phyloP scores from a whole-genome alignment of 2,888 invertebrate species.

The Ariolimax columbianus region DNA sequence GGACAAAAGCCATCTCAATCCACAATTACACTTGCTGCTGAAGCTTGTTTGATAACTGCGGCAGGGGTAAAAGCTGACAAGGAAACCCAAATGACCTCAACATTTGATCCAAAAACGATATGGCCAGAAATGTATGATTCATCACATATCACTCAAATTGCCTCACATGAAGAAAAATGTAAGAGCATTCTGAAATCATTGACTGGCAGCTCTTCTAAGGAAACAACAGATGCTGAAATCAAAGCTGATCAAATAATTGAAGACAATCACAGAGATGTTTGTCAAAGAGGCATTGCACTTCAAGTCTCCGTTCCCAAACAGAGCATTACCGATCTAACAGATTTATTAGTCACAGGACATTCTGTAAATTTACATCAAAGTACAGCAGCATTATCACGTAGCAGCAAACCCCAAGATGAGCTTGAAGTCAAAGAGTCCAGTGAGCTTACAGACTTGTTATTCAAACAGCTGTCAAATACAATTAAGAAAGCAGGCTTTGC shows the following conservation, averaged over 20 bases:
- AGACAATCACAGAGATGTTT: not conserved
- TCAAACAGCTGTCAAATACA: not conserved
- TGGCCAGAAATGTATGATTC: slow-evolving; percentile 9
- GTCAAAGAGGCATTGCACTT: too few species aligned
- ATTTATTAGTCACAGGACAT: too few species aligned
- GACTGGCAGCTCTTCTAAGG: not conserved
- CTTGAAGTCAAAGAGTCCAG: too few species aligned
- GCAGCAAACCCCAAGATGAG: not conserved
- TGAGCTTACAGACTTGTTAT: not conserved
- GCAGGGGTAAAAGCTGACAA: not conserved
- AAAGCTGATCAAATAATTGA: not conserved
- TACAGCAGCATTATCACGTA: not conserved
- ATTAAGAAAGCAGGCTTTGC: not conserved
- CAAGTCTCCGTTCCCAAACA: not conserved
- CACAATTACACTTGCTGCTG: not conserved
- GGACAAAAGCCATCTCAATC: not conserved
- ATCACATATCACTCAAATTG: not conserved
- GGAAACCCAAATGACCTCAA: not conserved
- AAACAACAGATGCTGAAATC: not conserved
- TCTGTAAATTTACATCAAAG: not conserved
- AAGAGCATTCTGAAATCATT: not conserved
- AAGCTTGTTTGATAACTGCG: not conserved
- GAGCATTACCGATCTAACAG: not conserved
- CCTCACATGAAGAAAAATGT: not conserved
- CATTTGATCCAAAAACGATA: not conserved